Evolutionary conservation across 2,113 vertebrate species (phyloP).

Genomic region (Leptobrachium leishanense): DNA sequence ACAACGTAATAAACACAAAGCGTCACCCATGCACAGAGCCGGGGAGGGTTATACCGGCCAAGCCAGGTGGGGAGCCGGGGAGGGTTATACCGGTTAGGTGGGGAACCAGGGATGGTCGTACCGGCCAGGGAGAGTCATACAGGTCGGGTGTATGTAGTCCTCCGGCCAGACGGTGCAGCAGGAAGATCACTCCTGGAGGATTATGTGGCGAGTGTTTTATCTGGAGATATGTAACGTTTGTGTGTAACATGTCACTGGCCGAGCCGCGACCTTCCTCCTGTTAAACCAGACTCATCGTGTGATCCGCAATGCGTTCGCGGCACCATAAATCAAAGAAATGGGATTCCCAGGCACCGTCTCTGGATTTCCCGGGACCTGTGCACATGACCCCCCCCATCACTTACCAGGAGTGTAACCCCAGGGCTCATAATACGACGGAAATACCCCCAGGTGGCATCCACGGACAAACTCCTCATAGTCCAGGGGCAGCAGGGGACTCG

Average conservation of each 20-base stretch:
- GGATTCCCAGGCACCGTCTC: not conserved
- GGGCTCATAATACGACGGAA: conserved; percentile 96
- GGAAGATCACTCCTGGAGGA: too few species aligned
- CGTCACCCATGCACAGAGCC: too few species aligned
- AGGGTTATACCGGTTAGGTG: too few species aligned
- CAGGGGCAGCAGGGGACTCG: conserved; percentile 91
- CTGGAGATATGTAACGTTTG: too few species aligned
- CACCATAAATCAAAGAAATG: not conserved
- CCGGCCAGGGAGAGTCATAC: too few species aligned
- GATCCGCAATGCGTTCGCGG: not conserved
- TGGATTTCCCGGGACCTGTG: not conserved
- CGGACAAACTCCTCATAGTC: conserved; percentile 97
- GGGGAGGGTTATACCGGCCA: too few species aligned
- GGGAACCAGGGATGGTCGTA: too few species aligned
- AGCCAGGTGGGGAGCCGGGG: too few species aligned
- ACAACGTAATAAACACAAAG: too few species aligned
- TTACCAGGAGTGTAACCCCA: conserved; percentile 97
- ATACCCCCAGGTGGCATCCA: conserved; percentile 94
- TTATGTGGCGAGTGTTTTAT: too few species aligned
- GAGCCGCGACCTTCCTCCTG: not conserved
- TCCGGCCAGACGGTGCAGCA: too few species aligned
- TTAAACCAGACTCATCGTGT: not conserved
- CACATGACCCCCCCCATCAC: conserved; percentile 13
- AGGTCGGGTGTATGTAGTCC: too few species aligned
- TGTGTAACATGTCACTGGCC: not conserved